Conservation (phyloP, 1,140 invertebrate genomes). For the Euura lappo region DNA sequence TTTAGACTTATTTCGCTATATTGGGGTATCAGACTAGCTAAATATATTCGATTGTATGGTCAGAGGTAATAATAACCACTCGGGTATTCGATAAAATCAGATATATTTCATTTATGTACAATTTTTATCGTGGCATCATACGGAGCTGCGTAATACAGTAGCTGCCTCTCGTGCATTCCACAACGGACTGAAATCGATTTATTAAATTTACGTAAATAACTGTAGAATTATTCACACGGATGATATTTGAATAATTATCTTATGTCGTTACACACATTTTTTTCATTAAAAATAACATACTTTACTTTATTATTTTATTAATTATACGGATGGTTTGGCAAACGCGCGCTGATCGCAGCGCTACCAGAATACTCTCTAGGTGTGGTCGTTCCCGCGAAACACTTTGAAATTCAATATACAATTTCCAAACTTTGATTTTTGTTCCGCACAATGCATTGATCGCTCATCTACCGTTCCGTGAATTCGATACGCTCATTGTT, state of each 20-base stretch:
- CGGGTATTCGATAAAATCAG: not conserved
- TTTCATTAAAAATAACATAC: slow-evolving; percentile 40
- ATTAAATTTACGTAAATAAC: slow-evolving; percentile 38
- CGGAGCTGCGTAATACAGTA: slow-evolving; percentile 62
- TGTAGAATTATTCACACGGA: slow-evolving; percentile 27
- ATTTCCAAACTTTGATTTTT: no score
- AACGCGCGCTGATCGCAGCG: slow-evolving; percentile 44
- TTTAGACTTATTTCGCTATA: not conserved
- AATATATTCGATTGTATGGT: not conserved
- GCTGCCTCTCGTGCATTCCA: slow-evolving; percentile 58
- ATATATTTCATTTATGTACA: not conserved
- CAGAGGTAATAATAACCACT: not conserved
- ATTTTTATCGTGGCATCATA: slow-evolving; percentile 52
- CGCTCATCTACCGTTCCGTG: no score
- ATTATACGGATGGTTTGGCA: slow-evolving; percentile 49
- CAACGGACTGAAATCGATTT: slow-evolving; percentile 50
- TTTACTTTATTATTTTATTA: slow-evolving; percentile 42
- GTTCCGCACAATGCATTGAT: no score
- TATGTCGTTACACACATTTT: slow-evolving; percentile 26
- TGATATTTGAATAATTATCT: slow-evolving; percentile 39
- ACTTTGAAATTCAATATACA: not conserved
- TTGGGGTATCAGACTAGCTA: not conserved
- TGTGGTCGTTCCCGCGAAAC: slow-evolving; percentile 7
- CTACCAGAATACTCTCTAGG: slow-evolving; percentile 16
- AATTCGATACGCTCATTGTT: no score